Conservation (phyloP, 2,888 invertebrate species). For the Macroteleia sp. region DNA sequence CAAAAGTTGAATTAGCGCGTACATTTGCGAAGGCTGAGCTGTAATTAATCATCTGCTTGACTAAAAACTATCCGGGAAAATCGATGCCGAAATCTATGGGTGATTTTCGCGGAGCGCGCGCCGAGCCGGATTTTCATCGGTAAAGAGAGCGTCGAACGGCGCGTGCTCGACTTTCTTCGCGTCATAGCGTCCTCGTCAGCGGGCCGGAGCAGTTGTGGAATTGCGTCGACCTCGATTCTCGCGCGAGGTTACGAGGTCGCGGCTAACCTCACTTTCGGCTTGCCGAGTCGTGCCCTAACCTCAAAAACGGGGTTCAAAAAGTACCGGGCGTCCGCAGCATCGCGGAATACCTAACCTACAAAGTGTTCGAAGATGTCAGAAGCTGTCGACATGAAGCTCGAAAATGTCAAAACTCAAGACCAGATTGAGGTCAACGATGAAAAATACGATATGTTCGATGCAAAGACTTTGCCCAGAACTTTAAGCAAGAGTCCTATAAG, state of each 20-base stretch:
- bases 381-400: slow-evolving; percentile 31
- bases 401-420: slow-evolving; percentile 24
- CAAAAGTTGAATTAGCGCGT: too few species aligned
- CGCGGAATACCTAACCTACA: slow-evolving; percentile 14
- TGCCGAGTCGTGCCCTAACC: slow-evolving; percentile 3
- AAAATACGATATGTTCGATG: slow-evolving; percentile 76
- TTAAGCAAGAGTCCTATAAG: slow-evolving; percentile 77
- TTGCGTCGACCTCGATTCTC: slow-evolving; percentile 49
- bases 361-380: slow-evolving; percentile 19
- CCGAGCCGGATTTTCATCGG: slow-evolving; percentile 42
- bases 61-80: neutral
- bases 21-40: too few species aligned
- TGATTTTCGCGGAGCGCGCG: neutral
- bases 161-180: slow-evolving; percentile 61
- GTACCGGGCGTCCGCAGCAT: neutral
- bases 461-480: slow-evolving; percentile 71
- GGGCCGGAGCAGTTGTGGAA: slow-evolving; percentile 34
- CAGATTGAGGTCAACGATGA: slow-evolving; percentile 68
- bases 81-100: slow-evolving; percentile 1
- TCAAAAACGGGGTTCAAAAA: neutral
- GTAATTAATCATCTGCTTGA: too few species aligned
- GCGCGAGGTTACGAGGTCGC: slow-evolving; percentile 46
- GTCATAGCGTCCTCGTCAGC: slow-evolving; percentile 49
- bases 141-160: slow-evolving; percentile 52
- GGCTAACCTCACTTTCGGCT: slow-evolving; percentile 46